These are phyloP conservation scores for Limanda limanda DNA, from an alignment of 2,113 vertebrate species.

Conservation along the genomic window DNA sequence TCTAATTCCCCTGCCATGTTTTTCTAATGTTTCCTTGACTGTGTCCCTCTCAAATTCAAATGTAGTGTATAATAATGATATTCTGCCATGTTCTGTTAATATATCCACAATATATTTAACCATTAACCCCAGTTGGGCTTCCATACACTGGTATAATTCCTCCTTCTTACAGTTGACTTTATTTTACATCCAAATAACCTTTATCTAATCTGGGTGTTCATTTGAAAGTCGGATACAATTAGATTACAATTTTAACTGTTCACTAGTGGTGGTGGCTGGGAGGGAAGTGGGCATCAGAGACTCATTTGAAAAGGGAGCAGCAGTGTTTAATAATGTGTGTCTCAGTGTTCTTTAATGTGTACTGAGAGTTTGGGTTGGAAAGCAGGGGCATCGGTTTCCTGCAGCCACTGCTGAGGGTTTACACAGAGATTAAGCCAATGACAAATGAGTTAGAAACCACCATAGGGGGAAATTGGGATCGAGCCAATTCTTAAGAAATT, in stretches of 20 bases:
- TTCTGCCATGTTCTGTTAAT: constrained; percentile 60
- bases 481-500: constrained; percentile 42
- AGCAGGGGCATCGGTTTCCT: constrained; percentile 41
- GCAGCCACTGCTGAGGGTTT: constrained; percentile 49
- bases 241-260: constrained; percentile 18
- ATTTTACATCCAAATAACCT: constrained; percentile 4
- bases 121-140: constrained; percentile 16
- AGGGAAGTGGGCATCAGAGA: constrained; percentile 31
- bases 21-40: constrained; percentile 57
- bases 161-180: constrained; percentile 7
- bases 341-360: not conserved
- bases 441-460: constrained; percentile 50
- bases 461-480: constrained; percentile 33
- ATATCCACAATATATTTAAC: constrained; percentile 53
- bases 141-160: constrained; percentile 25
- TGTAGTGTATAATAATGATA: constrained; percentile 41
- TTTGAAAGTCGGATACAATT: constrained; percentile 26
- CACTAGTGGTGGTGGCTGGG: constrained; percentile 26
- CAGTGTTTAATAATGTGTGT: too few species aligned
- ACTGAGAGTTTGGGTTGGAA: constrained; percentile 35
- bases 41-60: constrained; percentile 10
- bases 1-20: constrained; percentile 58
- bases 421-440: constrained; percentile 67
- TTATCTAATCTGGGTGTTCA: constrained; percentile 24
- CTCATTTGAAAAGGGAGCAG: not conserved